Base-by-base conservation (phyloP, 2,113 vertebrate genomes). In the Tretioscincus oriximinensis region DNA sequence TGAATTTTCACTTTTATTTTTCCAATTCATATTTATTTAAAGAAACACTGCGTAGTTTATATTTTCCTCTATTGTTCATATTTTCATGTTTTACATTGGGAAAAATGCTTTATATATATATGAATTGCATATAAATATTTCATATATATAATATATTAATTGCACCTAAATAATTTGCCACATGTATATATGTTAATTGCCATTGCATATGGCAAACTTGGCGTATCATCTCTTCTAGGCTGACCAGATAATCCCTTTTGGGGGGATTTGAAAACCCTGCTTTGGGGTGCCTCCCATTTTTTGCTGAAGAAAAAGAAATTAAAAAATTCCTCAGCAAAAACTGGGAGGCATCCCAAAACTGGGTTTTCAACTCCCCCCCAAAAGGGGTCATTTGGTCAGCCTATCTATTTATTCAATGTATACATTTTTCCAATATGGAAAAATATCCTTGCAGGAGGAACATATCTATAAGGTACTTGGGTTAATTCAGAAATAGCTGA, bases 101-200 rank as follows among this genome's bases (percentile, higher is more conserved):
- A 64, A 45, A 49, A 29, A 29, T 12, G 14, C 16, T 29, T 1
- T n/a, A 68, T 31, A 61, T 60, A 68, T 68, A 9, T 12, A 2
- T 68, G 22, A 67, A 78, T 51, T 51, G 67, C 51, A 16, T 60
- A 83, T 77, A 22, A 47, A 60, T 70, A 22, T 79, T 67, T 79
- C 85, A 24, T 0, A 1, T 65, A 22, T 51, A 70, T 1, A 41
- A 31, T 60, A 16, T 66, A 9, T 41, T 41, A 47, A 31, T 29
- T 64, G n/a, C 12, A 41, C 35, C n/a, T 69, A 22, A 47, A 14
- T 81, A n/a, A 12, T 20, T 85, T 79, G 72, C 81, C 85, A 24
- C 0, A 1, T 65, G 22, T 51, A 70, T 1, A 31, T 60, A 14
- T 65, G 9, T 41, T n/a, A 47, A 31, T 29, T 64, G n/a, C 12